phyloP scores from a whole-genome alignment of 2,797 vertebrate species.

The Cygnus olor region DNA sequence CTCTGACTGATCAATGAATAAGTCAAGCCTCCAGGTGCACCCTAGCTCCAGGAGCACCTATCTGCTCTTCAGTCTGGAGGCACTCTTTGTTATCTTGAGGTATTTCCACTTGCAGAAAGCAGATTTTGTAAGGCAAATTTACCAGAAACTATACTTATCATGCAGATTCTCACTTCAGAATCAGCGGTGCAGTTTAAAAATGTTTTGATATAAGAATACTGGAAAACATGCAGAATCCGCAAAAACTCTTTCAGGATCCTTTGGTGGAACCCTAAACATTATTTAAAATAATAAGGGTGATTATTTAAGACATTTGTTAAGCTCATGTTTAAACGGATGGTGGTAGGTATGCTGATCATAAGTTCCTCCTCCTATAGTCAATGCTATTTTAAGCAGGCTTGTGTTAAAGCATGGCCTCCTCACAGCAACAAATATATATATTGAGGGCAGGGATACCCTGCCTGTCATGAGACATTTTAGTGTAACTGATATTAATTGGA shows the following conservation, averaged over 20 bases:
- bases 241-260: not conserved
- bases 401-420: not conserved
- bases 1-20: not conserved
- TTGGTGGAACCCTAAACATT: not conserved
- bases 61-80: not conserved
- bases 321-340: not conserved
- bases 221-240: not conserved
- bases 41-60: not conserved
- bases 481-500: not conserved
- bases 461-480: not conserved
- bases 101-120: not conserved
- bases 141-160: not conserved
- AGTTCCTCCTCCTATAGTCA: not conserved
- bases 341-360: not conserved
- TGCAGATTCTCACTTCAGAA: not conserved
- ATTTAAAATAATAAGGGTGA: not conserved
- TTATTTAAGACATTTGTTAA: not conserved
- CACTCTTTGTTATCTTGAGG: not conserved
- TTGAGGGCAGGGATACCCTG: not conserved
- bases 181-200: not conserved
- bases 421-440: not conserved
- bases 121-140: not conserved
- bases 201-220: not conserved
- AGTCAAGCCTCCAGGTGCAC: not conserved
- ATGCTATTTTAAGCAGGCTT: not conserved